These are phyloP conservation scores for Heliconius erato DNA, from an alignment of 2,888 invertebrate species.

Conservation along the genomic window DNA sequence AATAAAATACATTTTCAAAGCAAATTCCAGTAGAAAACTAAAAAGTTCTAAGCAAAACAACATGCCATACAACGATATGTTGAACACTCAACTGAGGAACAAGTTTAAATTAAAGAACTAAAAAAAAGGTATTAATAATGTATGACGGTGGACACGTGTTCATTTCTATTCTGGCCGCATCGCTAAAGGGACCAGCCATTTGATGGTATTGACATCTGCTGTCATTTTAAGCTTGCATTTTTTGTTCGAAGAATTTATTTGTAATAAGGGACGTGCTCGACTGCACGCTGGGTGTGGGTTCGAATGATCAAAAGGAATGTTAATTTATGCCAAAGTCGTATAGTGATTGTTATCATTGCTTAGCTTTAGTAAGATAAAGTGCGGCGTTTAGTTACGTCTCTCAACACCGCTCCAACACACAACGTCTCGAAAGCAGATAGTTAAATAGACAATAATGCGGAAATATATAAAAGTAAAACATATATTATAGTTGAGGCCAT, in stretches of 20 bases:
- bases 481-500: too few relatives aligned
- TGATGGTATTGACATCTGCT: slow-evolving; percentile 25
- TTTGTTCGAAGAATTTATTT: slow-evolving; percentile 5
- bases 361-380: neutral
- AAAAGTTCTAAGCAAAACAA: neutral
- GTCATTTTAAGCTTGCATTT: neutral
- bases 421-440: too few relatives aligned
- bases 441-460: too few relatives aligned
- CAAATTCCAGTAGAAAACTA: neutral
- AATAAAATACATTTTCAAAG: neutral
- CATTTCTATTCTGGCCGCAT: slow-evolving; percentile 42
- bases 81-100: neutral
- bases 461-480: too few relatives aligned
- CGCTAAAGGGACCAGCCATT: slow-evolving; percentile 3
- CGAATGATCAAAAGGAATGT: neutral
- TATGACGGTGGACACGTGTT: slow-evolving; percentile 46
- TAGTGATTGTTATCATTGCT: neutral
- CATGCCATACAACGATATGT: neutral
- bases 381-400: too few relatives aligned
- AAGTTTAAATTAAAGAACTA: slow-evolving; percentile 21
- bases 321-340: too few relatives aligned
- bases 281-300: neutral
- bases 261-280: neutral
- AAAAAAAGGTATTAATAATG: slow-evolving; percentile 41
- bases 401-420: too few relatives aligned